phyloP scores from a whole-genome alignment of 92 coral and sea anemone genomes.

The Pocillopora meandrina region DNA sequence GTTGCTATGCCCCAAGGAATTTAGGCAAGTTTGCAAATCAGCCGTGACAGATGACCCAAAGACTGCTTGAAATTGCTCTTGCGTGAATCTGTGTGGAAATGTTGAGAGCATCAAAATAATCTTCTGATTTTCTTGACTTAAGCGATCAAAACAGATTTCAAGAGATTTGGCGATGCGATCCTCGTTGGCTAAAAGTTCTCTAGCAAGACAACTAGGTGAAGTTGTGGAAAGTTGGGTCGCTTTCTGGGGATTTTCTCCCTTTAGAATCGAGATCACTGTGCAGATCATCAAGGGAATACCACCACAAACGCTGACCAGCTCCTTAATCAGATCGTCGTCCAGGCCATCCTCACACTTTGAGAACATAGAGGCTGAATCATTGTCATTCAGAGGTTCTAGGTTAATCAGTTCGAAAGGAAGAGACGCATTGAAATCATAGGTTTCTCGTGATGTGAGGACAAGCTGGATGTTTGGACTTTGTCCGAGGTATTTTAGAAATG shows the following conservation, averaged over 20 bases:
- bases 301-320: slow-evolving; percentile 29
- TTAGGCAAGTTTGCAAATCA: too few relatives aligned
- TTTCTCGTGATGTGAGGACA: slow-evolving; percentile 25
- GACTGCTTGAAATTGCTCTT: too few relatives aligned
- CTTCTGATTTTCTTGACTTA: neutral
- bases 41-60: too few relatives aligned
- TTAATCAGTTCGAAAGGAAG: slow-evolving; percentile 6
- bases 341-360: too few relatives aligned
- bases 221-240: slow-evolving; percentile 24
- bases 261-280: slow-evolving; percentile 17
- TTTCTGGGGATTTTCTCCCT: slow-evolving; percentile 15
- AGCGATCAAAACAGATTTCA: slow-evolving; percentile 30
- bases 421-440: neutral
- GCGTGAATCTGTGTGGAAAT: too few relatives aligned
- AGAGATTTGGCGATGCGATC: slow-evolving; percentile 39
- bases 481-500: neutral
- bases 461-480: neutral
- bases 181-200: slow-evolving; percentile 7
- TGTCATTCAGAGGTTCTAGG: neutral
- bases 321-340: neutral
- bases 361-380: too few relatives aligned
- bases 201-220: slow-evolving; percentile 6
- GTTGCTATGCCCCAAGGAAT: too few relatives aligned
- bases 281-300: slow-evolving; percentile 49
- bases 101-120: too few relatives aligned